Percentiles rank a stretch among this genome's conserved stretches.
phyloP scores from a whole-genome alignment of 2,797 vertebrate species.

The Buphagus erythrorhynchus region DNA sequence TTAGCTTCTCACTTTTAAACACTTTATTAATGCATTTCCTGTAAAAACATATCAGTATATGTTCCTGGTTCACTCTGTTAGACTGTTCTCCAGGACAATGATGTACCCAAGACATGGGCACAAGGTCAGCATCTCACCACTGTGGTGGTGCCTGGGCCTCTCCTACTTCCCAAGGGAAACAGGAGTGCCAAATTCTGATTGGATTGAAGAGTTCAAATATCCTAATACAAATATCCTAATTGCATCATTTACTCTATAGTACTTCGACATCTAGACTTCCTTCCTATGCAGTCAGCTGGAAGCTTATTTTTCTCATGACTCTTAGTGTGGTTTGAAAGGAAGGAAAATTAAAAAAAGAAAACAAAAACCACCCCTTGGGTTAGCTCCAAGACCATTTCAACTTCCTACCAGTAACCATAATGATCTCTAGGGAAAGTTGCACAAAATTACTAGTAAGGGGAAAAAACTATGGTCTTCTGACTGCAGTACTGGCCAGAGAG shows the following conservation, averaged over 20 bases:
- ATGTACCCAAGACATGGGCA: not conserved
- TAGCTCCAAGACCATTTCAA: not conserved
- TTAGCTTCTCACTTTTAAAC: not conserved
- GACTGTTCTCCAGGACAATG: not conserved
- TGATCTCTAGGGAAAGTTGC: not conserved
- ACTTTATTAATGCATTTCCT: not conserved
- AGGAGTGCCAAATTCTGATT: not conserved
- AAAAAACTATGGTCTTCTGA: not conserved
- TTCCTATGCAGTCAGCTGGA: slow-evolving; percentile 11
- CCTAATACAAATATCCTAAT: not conserved
- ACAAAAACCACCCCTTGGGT: not conserved
- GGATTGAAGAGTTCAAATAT: not conserved
- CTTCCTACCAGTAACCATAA: slow-evolving; percentile 24
- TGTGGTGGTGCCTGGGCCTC: fast-evolving
- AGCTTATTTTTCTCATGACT: not conserved
- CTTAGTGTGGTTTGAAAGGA: not conserved
- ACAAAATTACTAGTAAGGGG: not conserved
- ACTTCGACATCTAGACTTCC: slow-evolving; percentile 7
- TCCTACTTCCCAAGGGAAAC: not conserved
- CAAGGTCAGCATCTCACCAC: not conserved
- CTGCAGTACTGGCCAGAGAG: not conserved
- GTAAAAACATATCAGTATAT: not conserved
- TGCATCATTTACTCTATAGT: not conserved
- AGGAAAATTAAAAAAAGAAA: not conserved
- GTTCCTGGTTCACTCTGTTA: not conserved